Evolutionary conservation across 1,140 invertebrate genomes (phyloP), one percentile per base, ranked within the genome.

Genomic region (Magallana angulata): DNA sequence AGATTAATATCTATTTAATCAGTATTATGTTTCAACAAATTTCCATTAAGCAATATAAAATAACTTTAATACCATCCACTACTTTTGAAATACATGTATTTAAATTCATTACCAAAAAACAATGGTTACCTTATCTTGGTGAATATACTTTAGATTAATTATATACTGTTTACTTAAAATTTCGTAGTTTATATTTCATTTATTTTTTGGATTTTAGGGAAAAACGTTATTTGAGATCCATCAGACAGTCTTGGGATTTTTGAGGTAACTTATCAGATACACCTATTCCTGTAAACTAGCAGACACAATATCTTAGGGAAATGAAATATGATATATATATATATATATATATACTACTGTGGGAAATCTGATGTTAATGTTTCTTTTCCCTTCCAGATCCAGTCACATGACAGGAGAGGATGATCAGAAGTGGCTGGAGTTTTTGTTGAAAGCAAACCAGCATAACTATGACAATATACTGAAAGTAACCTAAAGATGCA

Each of bases 391-490:
- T 85, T 60, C 6, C 71, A 86, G 85, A 80, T 60, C 71, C 12
- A 30, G 56, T 81, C 85, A 86, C 16, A 86, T 86, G 64, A 59
- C 57, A 16, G 68, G 48, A 48, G 82, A 87, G 48, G 48, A 84
- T n/a, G 81, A 84, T 18, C 81, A 84, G 24, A 84, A 84, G 30
- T 87, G 64, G 86, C 36, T 87, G 48, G 81, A 87, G 16, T 87
- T 84, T 62, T 84, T 87, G 12, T 58, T 84, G 57, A 87, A 76
- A 71, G 81, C 82, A 11, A 83, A 84, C 57, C 86, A 71, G 56
- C 81, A 87, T 36, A 87, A 76, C 71, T 83, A 82, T 57, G 81
- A 87, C n/a, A 87, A 84, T 8, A 64, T 76, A 11, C 14, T 59
- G 14, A 57, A 80, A 80, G 30, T 16, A 12, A 81, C 71, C 18